phyloP scores from a whole-genome alignment of 2,888 invertebrate species.

The Coenonympha glycerion region DNA sequence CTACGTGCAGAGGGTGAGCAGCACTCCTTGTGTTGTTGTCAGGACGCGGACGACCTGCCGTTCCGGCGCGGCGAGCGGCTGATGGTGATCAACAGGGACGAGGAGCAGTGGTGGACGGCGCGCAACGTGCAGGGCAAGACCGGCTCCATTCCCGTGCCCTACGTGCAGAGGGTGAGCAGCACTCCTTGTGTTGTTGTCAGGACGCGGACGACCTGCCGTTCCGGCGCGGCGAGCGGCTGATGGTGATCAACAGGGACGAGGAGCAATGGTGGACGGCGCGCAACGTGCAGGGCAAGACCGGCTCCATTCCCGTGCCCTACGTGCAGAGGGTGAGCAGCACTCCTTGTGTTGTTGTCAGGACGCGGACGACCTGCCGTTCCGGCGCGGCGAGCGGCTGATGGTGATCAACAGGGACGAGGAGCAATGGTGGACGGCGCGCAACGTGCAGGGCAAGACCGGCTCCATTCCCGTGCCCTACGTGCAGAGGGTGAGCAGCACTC shows the following conservation, averaged over 20 bases:
- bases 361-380: slow-evolving; percentile 95
- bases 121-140: slow-evolving; percentile 88
- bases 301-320: slow-evolving; percentile 97
- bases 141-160: slow-evolving; percentile 97
- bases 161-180: slow-evolving; percentile 84
- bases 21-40: slow-evolving; percentile 22
- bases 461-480: slow-evolving; percentile 98
- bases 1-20: slow-evolving; percentile 87
- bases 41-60: slow-evolving; percentile 96
- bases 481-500: slow-evolving; percentile 78
- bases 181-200: slow-evolving; percentile 64
- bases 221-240: slow-evolving; percentile 93
- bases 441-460: slow-evolving; percentile 89
- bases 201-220: slow-evolving; percentile 97
- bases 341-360: slow-evolving; percentile 79
- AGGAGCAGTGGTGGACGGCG: slow-evolving; percentile 99
- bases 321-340: slow-evolving; percentile 82
- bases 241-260: slow-evolving; percentile 95
- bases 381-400: slow-evolving; percentile 93
- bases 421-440: slow-evolving; percentile 99
- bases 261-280: slow-evolving; percentile 99
- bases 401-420: slow-evolving; percentile 96
- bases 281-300: slow-evolving; percentile 89
- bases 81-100: slow-evolving; percentile 94
- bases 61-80: slow-evolving; percentile 96